phyloP scores from a whole-genome alignment of 2,113 vertebrate species.

The Orcinus orca region DNA sequence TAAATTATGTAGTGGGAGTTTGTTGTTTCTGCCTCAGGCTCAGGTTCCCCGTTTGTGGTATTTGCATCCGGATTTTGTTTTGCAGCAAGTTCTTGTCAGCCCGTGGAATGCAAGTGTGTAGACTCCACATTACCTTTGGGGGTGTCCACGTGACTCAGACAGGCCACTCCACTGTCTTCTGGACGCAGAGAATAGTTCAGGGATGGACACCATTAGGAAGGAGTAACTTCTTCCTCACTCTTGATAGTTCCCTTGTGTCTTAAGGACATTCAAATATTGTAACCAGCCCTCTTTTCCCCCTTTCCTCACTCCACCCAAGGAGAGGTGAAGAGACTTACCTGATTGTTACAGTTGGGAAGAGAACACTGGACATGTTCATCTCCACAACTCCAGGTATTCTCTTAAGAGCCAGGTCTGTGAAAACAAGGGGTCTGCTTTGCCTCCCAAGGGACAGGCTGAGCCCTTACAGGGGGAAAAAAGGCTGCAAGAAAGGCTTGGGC shows the following conservation, averaged over 20 bases:
- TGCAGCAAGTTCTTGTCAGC: not conserved
- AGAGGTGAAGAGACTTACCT: not conserved
- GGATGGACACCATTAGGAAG: not conserved
- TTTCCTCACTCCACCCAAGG: not conserved
- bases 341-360: not conserved
- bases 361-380: not conserved
- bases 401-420: not conserved
- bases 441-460: not conserved
- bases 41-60: not conserved
- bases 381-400: not conserved
- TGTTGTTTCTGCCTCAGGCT: not conserved
- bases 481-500: not conserved
- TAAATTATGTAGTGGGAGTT: not conserved
- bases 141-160: not conserved
- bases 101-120: not conserved
- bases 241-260: not conserved
- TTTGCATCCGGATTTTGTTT: not conserved
- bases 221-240: not conserved
- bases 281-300: not conserved
- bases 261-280: not conserved
- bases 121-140: not conserved
- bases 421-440: not conserved
- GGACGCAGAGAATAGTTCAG: not conserved
- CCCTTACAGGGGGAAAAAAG: not conserved
- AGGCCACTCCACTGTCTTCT: not conserved